Percentiles rank a stretch among this genome's conserved stretches.
Conservation (phyloP, 2,797 vertebrate species). For the Myoxocephalus aenaeus region DNA sequence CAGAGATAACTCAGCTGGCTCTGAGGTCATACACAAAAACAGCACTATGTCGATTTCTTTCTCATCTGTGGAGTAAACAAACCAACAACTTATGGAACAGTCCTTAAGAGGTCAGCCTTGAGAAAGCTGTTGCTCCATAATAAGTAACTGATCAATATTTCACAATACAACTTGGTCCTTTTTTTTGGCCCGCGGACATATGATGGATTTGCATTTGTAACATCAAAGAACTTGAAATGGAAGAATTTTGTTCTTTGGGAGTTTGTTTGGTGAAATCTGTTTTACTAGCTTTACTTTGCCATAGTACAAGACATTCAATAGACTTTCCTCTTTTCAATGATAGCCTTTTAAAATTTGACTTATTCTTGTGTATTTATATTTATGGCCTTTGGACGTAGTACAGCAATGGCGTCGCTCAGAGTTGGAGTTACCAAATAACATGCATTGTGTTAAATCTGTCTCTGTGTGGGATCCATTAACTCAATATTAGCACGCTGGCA, state of each 20-base stretch:
- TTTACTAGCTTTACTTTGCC: conserved; percentile 14
- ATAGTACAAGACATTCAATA: conserved; percentile 2
- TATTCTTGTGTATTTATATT: conserved; percentile 26
- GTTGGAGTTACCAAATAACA: conserved; percentile 36
- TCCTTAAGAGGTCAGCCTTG: conserved; percentile 38
- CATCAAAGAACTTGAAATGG: conserved; percentile 8
- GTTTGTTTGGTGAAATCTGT: conserved; percentile 25
- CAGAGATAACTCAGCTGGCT: conserved; percentile 44
- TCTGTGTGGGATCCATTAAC: conserved; percentile 59
- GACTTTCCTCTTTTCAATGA: neutral
- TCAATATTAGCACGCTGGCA: conserved; percentile 69
- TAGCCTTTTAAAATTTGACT: conserved; percentile 4
- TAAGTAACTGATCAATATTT: conserved; percentile 59
- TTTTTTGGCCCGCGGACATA: conserved; percentile 33
- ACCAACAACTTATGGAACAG: conserved; percentile 2
- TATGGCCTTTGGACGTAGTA: conserved; percentile 29
- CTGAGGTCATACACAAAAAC: conserved; percentile 21
- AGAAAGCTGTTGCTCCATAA: conserved; percentile 54
- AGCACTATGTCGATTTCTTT: conserved; percentile 28
- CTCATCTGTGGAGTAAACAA: conserved; percentile 28
- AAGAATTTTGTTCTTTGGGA: conserved; percentile 14
- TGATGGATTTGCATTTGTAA: conserved; percentile 21
- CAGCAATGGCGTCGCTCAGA: conserved; percentile 23
- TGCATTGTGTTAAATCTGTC: conserved; percentile 56
- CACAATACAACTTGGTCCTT: conserved; percentile 35